These are phyloP conservation scores for Lampris megalopsis DNA, from an alignment of 2,113 vertebrate genomes.

Conservation along the genomic window DNA sequence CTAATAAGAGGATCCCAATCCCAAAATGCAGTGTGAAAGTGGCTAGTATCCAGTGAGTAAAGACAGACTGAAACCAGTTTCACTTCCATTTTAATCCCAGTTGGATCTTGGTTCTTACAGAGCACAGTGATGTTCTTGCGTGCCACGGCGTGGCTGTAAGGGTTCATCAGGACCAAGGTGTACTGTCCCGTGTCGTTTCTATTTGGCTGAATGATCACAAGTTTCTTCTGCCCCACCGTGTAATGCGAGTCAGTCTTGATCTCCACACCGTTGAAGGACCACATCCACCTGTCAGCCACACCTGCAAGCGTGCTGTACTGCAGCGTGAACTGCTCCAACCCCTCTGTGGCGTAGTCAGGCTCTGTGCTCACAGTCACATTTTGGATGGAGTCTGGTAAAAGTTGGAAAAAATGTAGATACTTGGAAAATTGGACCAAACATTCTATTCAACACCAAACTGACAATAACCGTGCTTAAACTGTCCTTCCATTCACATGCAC, in stretches of 20 bases:
- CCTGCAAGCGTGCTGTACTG: slow-evolving; percentile 61
- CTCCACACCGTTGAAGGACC: slow-evolving; percentile 61
- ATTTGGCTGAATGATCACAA: slow-evolving; percentile 58
- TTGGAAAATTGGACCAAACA: not conserved
- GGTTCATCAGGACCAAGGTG: slow-evolving; percentile 68
- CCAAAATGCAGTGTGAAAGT: not conserved
- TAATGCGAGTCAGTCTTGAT: slow-evolving; percentile 62
- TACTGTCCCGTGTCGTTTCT: slow-evolving; percentile 72
- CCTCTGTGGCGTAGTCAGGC: slow-evolving; percentile 56
- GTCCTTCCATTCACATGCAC: not conserved
- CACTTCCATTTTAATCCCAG: not conserved
- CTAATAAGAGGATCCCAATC: not conserved
- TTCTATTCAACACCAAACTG: not conserved
- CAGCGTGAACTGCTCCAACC: slow-evolving; percentile 47
- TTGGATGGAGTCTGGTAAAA: slow-evolving; percentile 65
- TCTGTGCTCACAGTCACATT: slow-evolving; percentile 38
- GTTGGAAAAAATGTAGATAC: not conserved
- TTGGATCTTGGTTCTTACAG: slow-evolving; percentile 65
- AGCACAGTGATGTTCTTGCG: slow-evolving; percentile 56
- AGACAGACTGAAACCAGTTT: not conserved
- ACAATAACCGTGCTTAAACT: not conserved
- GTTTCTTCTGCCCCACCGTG: slow-evolving; percentile 29
- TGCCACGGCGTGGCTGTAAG: slow-evolving; percentile 57
- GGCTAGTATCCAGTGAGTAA: not conserved
- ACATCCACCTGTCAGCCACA: slow-evolving; percentile 51